These are phyloP conservation scores for Tauraco erythrolophus DNA, from an alignment of 2,113 vertebrate species.

Conservation along the genomic window DNA sequence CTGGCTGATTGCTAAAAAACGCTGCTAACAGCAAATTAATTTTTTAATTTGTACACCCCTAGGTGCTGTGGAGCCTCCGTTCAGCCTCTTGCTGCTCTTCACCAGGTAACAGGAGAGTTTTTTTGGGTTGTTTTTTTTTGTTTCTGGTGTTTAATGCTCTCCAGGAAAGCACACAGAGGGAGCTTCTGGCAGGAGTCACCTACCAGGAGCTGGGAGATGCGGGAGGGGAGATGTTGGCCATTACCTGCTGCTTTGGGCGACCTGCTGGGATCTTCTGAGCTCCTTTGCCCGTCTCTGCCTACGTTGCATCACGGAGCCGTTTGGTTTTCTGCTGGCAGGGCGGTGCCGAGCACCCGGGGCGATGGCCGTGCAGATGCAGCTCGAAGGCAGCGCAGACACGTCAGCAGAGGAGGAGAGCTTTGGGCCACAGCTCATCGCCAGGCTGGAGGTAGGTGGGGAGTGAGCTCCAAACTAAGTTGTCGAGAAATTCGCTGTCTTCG, in stretches of 20 bases:
- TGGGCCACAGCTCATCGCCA: constrained; percentile 89
- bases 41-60: too few species aligned
- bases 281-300: fast-evolving
- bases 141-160: background rate
- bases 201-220: fast-evolving
- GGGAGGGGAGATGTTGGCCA: too few species aligned
- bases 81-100: background rate
- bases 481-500: fast-evolving
- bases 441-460: constrained; percentile 84
- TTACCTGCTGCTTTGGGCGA: fast-evolving
- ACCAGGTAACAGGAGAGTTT: background rate
- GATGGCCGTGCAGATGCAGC: constrained; percentile 89
- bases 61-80: too few species aligned
- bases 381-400: constrained; percentile 77
- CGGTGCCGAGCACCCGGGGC: fast-evolving
- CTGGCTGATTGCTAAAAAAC: too few species aligned
- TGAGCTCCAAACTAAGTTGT: background rate
- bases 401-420: constrained; percentile 90
- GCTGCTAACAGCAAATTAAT: too few species aligned
- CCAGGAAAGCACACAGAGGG: background rate
- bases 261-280: fast-evolving
- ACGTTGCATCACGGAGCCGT: fast-evolving
- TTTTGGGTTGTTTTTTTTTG: too few species aligned
- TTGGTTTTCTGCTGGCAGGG: background rate
- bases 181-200: fast-evolving